Base-by-base conservation (phyloP, 2,797 vertebrate species). In the Mormyrops attenuatus region DNA sequence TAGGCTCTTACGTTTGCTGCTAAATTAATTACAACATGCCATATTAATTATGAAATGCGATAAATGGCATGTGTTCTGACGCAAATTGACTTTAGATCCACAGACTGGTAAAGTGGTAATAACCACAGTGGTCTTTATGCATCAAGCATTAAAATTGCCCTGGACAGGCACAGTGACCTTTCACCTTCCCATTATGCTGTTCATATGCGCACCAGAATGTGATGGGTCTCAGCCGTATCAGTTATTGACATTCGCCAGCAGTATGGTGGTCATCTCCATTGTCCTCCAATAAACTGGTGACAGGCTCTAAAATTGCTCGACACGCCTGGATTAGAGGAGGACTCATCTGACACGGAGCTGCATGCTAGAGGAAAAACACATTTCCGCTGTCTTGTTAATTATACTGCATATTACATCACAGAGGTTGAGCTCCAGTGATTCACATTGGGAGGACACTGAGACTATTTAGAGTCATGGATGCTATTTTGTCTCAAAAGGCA, bases 381-480 rank as follows among this genome's bases (percentile, higher is more conserved):
- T 92, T 92, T 91, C 60, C 88, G 53, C 88, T 89, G 85, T 90
- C 92, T 92, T 73, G 88, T 91, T 94, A 90, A 93, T 95, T 94
- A 92, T 60, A 60, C 90, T 53, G 80, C 80, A 90, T 52, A 91
- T 90, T 90, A 88, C 88, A 89, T 57, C 89, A 89, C 88, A 20
- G 73, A 86, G 63, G 82, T 90, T 88, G 7, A 63, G 88, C 52
- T 77, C 52, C 90, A 92, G 88, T 89, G 82, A 92, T 60, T 89
- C 22, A 90, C 60, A 88, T 60, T 3, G 3, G 82, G 89, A 52
- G 69, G 22, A 52, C 52, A 73, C 9, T 30, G 69, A 53, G 34
- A 90, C 41, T 44, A 88, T 88, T 60, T 88, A 17, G 17, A 60
- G 26, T 50, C 55, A 53, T 73, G 20, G 49, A 80, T 89, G 49